These are phyloP conservation scores for Cephus pygmeus DNA, from an alignment of 2,888 invertebrate genomes.

Conservation along the genomic window DNA sequence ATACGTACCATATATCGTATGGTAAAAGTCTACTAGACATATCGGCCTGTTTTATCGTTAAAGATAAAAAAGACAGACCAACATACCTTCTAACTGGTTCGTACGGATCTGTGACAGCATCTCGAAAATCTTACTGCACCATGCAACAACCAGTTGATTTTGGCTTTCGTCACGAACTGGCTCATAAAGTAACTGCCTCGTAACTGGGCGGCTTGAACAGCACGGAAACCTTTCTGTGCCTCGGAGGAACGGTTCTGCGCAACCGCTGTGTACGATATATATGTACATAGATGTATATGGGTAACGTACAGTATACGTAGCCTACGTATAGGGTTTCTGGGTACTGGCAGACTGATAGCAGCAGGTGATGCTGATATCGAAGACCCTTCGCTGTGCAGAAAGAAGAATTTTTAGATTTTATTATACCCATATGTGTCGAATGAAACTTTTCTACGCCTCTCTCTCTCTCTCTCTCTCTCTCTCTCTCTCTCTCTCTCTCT, in stretches of 20 bases:
- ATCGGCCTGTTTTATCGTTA: neutral
- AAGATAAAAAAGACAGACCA: neutral
- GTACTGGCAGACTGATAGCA: neutral
- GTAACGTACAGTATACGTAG: neutral
- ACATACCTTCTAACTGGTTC: neutral
- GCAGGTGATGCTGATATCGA: slow-evolving; percentile 1
- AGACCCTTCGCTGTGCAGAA: neutral
- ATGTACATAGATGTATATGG: neutral
- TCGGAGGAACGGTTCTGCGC: slow-evolving; percentile 40
- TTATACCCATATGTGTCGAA: neutral
- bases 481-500: too few species aligned
- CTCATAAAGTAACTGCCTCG: slow-evolving; percentile 43
- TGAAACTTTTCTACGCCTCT: neutral
- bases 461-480: too few species aligned
- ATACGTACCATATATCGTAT: too few species aligned
- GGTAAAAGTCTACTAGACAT: neutral
- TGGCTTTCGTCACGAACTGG: slow-evolving; percentile 30
- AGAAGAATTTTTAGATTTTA: neutral
- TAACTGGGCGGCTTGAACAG: slow-evolving; percentile 38
- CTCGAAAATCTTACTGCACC: neutral
- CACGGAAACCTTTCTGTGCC: slow-evolving; percentile 35
- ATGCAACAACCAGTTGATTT: slow-evolving; percentile 11
- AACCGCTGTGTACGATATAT: slow-evolving; percentile 27
- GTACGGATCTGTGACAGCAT: neutral
- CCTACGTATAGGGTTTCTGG: neutral